Conservation (phyloP, 2,113 vertebrate genomes). For the Sinocyclocheilus rhinocerous region DNA sequence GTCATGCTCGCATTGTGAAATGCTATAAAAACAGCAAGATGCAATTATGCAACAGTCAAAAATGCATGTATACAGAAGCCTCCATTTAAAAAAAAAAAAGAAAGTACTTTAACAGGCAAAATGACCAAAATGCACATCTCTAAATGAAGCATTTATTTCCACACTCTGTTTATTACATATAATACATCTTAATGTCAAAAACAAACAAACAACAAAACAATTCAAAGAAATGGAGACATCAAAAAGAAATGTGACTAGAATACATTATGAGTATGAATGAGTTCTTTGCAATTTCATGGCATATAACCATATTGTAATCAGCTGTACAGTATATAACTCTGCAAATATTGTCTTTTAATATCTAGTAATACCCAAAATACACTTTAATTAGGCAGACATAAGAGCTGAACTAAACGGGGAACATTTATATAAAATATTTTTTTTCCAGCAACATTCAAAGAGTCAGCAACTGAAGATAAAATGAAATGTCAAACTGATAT, state of each 20-base stretch:
- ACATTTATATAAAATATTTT: conserved; percentile 12
- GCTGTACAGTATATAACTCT: conserved; percentile 14
- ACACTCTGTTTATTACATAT: conserved; percentile 41
- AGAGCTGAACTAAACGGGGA: not conserved
- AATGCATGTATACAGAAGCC: not conserved
- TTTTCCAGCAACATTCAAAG: conserved; percentile 16
- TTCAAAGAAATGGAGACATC: not conserved
- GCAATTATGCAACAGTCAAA: not conserved
- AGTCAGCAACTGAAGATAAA: conserved; percentile 12
- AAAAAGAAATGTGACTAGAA: not conserved
- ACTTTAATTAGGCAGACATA: not conserved
- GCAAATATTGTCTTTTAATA: conserved; percentile 17
- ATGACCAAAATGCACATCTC: not conserved
- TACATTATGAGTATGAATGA: not conserved
- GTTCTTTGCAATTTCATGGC: not conserved
- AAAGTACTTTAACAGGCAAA: not conserved
- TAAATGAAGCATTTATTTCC: not conserved
- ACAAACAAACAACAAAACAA: not conserved
- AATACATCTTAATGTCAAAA: conserved; percentile 20
- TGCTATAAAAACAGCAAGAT: not conserved
- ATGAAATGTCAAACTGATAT: conserved; percentile 28
- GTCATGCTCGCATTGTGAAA: not conserved
- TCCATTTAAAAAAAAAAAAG: not conserved
- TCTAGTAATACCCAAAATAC: conserved; percentile 11
- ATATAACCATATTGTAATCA: not conserved